phyloP scores from a whole-genome alignment of 2,797 vertebrate species.

The Anguilla anguilla region DNA sequence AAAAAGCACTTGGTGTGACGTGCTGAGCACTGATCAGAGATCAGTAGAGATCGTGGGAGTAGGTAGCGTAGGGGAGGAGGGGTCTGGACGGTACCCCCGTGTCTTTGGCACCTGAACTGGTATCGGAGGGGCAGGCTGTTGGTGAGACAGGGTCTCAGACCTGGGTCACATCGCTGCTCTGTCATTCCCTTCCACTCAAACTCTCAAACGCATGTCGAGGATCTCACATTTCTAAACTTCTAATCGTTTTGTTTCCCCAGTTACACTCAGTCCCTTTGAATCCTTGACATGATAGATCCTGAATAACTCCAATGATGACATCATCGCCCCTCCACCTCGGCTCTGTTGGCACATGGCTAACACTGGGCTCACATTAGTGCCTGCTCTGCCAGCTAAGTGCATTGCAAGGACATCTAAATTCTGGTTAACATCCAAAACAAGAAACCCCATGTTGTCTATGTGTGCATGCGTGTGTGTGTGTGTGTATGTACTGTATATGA shows the following conservation, averaged over 20 bases:
- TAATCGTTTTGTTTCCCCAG: not conserved
- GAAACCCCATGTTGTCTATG: not conserved
- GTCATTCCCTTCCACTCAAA: not conserved
- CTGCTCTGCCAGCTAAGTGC: conserved; percentile 15
- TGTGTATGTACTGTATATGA: conserved; percentile 17
- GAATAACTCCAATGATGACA: conserved; percentile 13
- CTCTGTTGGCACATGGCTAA: conserved; percentile 4
- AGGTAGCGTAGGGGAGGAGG: not conserved
- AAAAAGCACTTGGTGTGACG: not conserved
- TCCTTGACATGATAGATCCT: conserved; percentile 27
- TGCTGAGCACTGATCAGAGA: not conserved
- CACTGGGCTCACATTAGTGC: conserved; percentile 16
- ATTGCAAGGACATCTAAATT: not conserved
- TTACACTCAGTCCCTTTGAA: conserved; percentile 18
- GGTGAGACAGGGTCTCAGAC: not conserved
- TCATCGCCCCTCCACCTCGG: not conserved
- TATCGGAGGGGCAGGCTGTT: not conserved
- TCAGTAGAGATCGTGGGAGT: not conserved
- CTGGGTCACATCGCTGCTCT: not conserved
- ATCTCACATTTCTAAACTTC: not conserved
- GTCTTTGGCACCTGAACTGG: conserved; percentile 10
- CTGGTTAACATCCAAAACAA: conserved; percentile 18
- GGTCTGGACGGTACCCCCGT: not conserved
- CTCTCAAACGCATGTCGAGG: not conserved
- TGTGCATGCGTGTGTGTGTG: not conserved